A percentile compares a stretch with the other conserved stretches of the same genome.
These are phyloP conservation scores for Trinectes maculatus DNA, from an alignment of 2,113 vertebrate genomes.

Conservation along the genomic window DNA sequence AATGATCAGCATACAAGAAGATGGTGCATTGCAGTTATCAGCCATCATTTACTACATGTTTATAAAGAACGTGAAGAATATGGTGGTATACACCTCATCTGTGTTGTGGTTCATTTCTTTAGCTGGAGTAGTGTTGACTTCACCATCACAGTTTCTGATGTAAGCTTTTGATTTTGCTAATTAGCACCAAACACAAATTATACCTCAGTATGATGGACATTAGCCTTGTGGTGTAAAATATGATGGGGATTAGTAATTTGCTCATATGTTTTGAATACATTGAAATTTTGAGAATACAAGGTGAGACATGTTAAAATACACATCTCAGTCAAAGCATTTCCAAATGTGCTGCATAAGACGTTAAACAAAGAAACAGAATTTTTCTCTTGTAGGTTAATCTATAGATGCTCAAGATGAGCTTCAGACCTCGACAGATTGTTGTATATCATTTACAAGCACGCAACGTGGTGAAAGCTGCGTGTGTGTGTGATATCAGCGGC, in stretches of 20 bases:
- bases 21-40: conserved; percentile 40
- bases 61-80: background rate
- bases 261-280: no score
- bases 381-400: background rate
- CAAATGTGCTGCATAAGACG: background rate
- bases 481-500: background rate
- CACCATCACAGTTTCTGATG: background rate
- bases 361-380: no score
- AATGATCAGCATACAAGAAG: conserved; percentile 31
- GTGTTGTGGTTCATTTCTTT: no score
- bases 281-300: no score
- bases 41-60: background rate
- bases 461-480: background rate
- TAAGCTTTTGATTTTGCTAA: background rate
- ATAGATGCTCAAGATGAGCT: background rate
- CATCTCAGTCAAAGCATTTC: background rate
- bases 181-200: background rate
- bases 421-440: no score
- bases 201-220: no score
- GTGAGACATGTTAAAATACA: no score
- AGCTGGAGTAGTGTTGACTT: no score
- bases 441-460: background rate
- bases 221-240: no score
- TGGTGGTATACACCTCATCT: no score
- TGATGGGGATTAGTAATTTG: no score